Percentiles rank a stretch among this genome's conserved stretches.
phyloP scores from a whole-genome alignment of 1,140 invertebrate genomes.

The Nasonia longicornis region DNA sequence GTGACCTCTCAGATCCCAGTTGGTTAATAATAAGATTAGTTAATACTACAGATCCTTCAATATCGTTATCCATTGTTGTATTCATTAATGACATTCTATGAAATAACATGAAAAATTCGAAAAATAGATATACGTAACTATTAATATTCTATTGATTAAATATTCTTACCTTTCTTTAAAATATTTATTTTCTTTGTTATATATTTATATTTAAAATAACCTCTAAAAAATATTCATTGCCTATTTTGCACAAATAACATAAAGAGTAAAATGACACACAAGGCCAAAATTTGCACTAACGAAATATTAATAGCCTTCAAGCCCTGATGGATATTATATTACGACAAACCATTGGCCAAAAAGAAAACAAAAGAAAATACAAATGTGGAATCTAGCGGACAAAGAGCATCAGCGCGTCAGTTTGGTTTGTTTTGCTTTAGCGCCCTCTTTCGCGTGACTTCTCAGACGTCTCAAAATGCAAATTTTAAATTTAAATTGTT shows the following conservation, averaged over 20 bases:
- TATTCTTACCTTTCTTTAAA: not conserved
- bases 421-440: not conserved
- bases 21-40: not conserved
- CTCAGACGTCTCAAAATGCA: not conserved
- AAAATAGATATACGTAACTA: not conserved
- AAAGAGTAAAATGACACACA: not conserved
- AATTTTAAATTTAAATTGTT: too few species aligned
- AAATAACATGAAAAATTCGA: not conserved
- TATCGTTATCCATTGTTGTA: not conserved
- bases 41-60: not conserved
- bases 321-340: not conserved
- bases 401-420: not conserved
- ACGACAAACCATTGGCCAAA: not conserved
- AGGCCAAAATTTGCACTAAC: not conserved
- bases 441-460: not conserved
- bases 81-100: not conserved
- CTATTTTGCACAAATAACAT: not conserved
- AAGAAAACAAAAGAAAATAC: not conserved
- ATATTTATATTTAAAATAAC: not conserved
- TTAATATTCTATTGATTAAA: not conserved
- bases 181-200: not conserved
- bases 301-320: not conserved
- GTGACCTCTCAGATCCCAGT: not conserved
- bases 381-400: not conserved
- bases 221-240: not conserved